Evolutionary conservation across 2,888 invertebrate genomes (phyloP).

Genomic region (Hyposoter dolosus): DNA sequence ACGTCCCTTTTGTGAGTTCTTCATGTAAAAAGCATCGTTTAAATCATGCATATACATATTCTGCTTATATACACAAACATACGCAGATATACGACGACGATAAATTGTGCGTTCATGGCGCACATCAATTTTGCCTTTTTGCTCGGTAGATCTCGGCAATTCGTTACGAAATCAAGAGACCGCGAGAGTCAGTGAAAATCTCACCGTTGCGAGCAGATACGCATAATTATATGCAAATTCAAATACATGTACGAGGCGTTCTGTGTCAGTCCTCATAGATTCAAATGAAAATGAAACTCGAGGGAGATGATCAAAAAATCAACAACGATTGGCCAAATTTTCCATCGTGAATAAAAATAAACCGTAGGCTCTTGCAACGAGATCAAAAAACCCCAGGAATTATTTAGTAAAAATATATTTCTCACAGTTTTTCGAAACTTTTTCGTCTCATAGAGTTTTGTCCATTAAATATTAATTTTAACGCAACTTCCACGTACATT

Average conservation of each 20-base stretch:
- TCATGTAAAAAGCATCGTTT: neutral
- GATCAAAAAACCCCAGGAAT: too few species aligned
- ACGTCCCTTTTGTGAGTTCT: neutral
- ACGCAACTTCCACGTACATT: too few species aligned
- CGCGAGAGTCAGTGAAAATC: constrained; percentile 32
- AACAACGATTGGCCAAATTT: neutral
- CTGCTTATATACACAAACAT: neutral
- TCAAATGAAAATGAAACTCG: neutral
- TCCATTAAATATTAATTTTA: too few species aligned
- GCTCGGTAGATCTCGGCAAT: constrained; percentile 22
- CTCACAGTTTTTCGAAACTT: too few species aligned
- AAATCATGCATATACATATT: neutral
- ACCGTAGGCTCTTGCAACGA: neutral
- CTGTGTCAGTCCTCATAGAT: neutral
- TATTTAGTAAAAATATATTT: too few species aligned
- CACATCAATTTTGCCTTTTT: constrained; percentile 29
- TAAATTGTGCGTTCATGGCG: constrained; percentile 23
- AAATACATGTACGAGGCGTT: neutral
- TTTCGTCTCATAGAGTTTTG: too few species aligned
- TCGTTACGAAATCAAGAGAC: constrained; percentile 34
- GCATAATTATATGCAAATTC: constrained; percentile 27
- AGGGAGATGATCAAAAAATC: neutral
- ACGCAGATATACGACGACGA: neutral
- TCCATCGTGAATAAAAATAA: neutral
- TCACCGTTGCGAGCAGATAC: neutral